Conservation (phyloP, 2,113 vertebrate genomes). For the Gallinago paraguaiae region DNA sequence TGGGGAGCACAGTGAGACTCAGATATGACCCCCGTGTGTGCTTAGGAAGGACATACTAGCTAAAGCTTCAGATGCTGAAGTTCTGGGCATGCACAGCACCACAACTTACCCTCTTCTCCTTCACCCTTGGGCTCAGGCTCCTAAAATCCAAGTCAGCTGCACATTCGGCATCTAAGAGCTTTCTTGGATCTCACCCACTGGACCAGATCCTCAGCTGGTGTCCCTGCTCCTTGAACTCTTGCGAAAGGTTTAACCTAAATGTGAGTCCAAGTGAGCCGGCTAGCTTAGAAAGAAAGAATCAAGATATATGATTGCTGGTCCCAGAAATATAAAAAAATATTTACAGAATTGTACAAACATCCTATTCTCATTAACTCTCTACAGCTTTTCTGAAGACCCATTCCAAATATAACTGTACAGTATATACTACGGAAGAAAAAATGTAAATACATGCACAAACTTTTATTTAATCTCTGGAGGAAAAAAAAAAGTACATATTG, state of each 20-base stretch:
- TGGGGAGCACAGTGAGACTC: background rate
- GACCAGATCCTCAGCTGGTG: constrained; percentile 41
- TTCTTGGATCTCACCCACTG: constrained; percentile 45
- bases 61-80: background rate
- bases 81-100: background rate
- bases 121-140: background rate
- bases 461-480: constrained; percentile 51
- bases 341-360: constrained; percentile 70
- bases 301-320: constrained; percentile 41
- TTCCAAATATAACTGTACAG: constrained; percentile 63
- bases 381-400: constrained; percentile 31
- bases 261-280: background rate
- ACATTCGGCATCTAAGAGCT: constrained; percentile 30
- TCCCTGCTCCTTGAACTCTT: constrained; percentile 14
- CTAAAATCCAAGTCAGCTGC: constrained; percentile 26
- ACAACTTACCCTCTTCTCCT: background rate
- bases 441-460: constrained; percentile 62
- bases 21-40: accelerated
- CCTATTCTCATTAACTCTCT: constrained; percentile 67
- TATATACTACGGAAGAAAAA: constrained; percentile 48
- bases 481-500: constrained; percentile 12
- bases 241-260: constrained; percentile 41
- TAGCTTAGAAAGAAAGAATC: constrained; percentile 24
- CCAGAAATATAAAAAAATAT: constrained; percentile 70
- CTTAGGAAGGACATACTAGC: too few species aligned